A percentile compares a stretch with the other conserved stretches of the same genome.
phyloP scores from a whole-genome alignment of 2,797 vertebrate species.

The Rhinella marina region DNA sequence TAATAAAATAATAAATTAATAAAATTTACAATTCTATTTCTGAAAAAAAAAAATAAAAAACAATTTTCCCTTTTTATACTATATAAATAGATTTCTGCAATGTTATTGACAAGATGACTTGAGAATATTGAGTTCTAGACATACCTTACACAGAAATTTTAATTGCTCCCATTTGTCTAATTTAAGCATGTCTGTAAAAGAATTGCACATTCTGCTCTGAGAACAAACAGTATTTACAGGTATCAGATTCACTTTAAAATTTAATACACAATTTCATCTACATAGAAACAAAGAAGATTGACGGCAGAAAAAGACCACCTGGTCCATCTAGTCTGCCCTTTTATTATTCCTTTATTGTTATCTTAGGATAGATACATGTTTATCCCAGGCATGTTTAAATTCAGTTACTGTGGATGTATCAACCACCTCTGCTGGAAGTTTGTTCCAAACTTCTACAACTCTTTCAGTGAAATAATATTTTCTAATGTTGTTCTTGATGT shows the following conservation, averaged over 20 bases:
- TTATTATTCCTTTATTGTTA: no score
- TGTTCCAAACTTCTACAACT: no score
- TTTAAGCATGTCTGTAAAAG: conserved; percentile 39
- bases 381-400: no score
- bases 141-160: conserved; percentile 48
- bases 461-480: no score
- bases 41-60: conserved; percentile 48
- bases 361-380: no score
- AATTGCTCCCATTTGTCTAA: conserved; percentile 58
- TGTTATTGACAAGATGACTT: conserved; percentile 49
- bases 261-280: conserved; percentile 46
- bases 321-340: no score
- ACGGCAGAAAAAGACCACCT: no score
- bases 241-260: conserved; percentile 25
- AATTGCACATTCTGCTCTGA: conserved; percentile 9
- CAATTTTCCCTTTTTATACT: conserved; percentile 45
- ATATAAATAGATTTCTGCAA: conserved; percentile 45
- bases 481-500: no score
- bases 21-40: conserved; percentile 38
- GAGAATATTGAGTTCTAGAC: conserved; percentile 53
- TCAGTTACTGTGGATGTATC: no score
- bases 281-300: no score
- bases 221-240: conserved; percentile 42
- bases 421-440: no score
- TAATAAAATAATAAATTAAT: no score